These are phyloP conservation scores for Manis javanica DNA, from an alignment of 2,797 vertebrate species.

Conservation along the genomic window DNA sequence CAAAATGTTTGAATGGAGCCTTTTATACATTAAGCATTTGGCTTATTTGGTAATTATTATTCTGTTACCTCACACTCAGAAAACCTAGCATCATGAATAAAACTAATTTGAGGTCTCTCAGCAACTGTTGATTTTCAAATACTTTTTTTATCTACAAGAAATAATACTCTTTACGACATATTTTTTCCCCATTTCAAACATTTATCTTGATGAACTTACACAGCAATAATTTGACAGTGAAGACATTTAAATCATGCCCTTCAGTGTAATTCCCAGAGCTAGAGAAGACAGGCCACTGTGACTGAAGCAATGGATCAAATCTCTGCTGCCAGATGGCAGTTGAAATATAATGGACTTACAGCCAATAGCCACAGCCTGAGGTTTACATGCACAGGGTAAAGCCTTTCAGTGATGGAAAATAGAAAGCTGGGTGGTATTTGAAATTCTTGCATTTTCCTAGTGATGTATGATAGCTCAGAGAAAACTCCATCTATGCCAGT, in stretches of 20 bases:
- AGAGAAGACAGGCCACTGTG: slow-evolving; percentile 63
- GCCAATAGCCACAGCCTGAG: slow-evolving; percentile 57
- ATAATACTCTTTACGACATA: slow-evolving; percentile 52
- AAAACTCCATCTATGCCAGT: slow-evolving; percentile 6
- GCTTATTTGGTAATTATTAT: slow-evolving; percentile 71
- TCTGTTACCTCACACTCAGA: slow-evolving; percentile 62
- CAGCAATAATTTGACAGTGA: slow-evolving; percentile 76
- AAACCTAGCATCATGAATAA: slow-evolving; percentile 68
- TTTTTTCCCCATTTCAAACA: neutral
- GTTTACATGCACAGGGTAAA: slow-evolving; percentile 41
- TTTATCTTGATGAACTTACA: slow-evolving; percentile 69
- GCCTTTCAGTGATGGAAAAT: slow-evolving; percentile 55
- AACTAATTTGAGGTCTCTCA: slow-evolving; percentile 67
- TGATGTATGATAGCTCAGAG: slow-evolving; percentile 7
- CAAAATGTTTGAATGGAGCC: neutral
- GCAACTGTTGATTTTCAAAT: slow-evolving; percentile 67
- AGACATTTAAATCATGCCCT: slow-evolving; percentile 75
- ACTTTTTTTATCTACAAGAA: slow-evolving; percentile 46
- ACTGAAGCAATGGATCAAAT: slow-evolving; percentile 70
- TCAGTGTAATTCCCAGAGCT: slow-evolving; percentile 67
- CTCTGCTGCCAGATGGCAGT: slow-evolving; percentile 66
- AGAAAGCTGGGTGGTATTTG: slow-evolving; percentile 42
- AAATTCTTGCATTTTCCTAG: slow-evolving; percentile 68
- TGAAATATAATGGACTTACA: slow-evolving; percentile 62
- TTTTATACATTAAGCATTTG: slow-evolving; percentile 54